These are phyloP conservation scores for Synanthedon formicaeformis DNA, from an alignment of 2,888 invertebrate species.

Conservation along the genomic window DNA sequence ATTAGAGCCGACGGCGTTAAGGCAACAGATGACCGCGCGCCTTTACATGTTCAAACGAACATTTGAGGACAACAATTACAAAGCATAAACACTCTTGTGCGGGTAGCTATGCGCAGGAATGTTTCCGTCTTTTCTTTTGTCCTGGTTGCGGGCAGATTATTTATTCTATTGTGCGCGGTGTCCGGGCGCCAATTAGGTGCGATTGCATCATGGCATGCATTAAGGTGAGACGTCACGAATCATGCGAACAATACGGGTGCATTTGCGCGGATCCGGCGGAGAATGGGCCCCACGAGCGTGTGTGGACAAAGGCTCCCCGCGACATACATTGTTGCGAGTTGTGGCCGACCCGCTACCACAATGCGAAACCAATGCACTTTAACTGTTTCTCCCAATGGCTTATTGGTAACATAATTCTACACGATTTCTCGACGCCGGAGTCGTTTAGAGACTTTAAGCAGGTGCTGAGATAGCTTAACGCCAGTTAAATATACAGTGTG, in stretches of 20 bases:
- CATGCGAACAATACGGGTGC: constrained; percentile 17
- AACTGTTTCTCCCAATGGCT: not conserved
- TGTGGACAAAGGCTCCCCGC: constrained; percentile 1
- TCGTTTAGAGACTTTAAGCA: constrained; percentile 3
- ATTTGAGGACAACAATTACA: constrained; percentile 18
- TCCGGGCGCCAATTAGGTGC: constrained; percentile 21
- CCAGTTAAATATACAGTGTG: constrained; percentile 46
- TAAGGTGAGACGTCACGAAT: constrained; percentile 19
- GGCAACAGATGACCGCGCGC: constrained; percentile 28
- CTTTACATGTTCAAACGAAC: constrained; percentile 14
- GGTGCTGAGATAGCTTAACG: constrained; percentile 36
- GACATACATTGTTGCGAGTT: not conserved
- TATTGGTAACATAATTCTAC: not conserved
- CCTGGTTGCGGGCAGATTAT: constrained; percentile 27
- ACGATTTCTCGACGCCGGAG: not conserved
- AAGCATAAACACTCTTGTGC: constrained; percentile 25
- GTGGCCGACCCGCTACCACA: not conserved
- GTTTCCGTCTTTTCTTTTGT: constrained; percentile 34
- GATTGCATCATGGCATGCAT: constrained; percentile 30
- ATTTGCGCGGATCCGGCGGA: constrained; percentile 11
- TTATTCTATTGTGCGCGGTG: constrained; percentile 25
- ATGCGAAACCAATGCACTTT: not conserved
- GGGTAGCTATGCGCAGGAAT: constrained; percentile 21
- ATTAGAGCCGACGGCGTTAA: constrained; percentile 27
- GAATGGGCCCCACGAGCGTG: constrained; percentile 9